These are phyloP conservation scores for Varanus salvator DNA, from an alignment of 2,113 vertebrate genomes.

Conservation along the genomic window DNA sequence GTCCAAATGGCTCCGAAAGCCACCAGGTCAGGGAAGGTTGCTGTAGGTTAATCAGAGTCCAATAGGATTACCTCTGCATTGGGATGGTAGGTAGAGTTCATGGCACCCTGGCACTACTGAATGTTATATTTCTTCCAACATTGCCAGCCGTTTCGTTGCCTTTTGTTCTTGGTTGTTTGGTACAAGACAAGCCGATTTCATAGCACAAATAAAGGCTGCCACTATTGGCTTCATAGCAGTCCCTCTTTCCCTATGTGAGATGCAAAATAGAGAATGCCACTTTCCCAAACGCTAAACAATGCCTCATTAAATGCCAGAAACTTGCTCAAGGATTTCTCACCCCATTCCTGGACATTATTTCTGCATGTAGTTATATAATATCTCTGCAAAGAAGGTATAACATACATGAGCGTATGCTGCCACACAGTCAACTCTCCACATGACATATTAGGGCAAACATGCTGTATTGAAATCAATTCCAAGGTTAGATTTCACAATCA, in stretches of 20 bases:
- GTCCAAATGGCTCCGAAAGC: too few relatives aligned
- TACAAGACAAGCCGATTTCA: neutral
- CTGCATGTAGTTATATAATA: too few relatives aligned
- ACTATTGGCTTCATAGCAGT: neutral
- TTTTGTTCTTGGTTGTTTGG: neutral
- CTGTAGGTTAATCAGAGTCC: neutral
- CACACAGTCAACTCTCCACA: neutral
- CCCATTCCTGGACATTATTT: too few relatives aligned
- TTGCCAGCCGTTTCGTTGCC: neutral
- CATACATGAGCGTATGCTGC: neutral
- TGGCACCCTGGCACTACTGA: neutral
- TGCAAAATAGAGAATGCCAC: neutral
- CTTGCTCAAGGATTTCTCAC: too few relatives aligned
- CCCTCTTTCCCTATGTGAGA: neutral
- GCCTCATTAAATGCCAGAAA: too few relatives aligned
- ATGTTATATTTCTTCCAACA: neutral
- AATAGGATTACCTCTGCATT: neutral
- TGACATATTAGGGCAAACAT: neutral
- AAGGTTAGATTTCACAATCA: neutral
- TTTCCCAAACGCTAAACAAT: too few relatives aligned
- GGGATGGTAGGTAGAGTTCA: neutral
- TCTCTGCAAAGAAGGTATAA: too few relatives aligned
- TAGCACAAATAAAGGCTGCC: neutral
- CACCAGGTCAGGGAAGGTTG: neutral
- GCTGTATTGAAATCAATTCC: neutral